phyloP scores from a whole-genome alignment of 2,797 vertebrate species.

The Eupleurogrammus muticus region DNA sequence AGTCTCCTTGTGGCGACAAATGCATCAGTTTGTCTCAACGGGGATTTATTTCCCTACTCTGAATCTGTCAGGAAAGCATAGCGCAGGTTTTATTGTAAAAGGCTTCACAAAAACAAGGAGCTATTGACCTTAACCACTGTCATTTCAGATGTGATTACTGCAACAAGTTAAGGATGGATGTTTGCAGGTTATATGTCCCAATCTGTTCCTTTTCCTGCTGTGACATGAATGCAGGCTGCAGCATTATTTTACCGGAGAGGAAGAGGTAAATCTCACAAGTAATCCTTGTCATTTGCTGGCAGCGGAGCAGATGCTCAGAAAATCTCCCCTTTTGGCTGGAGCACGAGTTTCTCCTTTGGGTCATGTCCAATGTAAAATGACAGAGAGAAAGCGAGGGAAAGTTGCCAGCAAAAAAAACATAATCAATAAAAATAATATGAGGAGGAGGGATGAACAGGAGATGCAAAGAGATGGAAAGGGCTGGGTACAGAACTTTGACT shows the following conservation, averaged over 20 bases:
- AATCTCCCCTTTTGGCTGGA: slow-evolving; percentile 50
- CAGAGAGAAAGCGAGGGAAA: slow-evolving; percentile 20
- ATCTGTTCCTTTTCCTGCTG: neutral
- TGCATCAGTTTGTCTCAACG: neutral
- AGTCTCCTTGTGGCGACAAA: neutral
- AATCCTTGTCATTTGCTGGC: slow-evolving; percentile 61
- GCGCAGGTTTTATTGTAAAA: slow-evolving; percentile 1
- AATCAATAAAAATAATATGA: slow-evolving; percentile 29
- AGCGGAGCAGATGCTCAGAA: slow-evolving; percentile 51
- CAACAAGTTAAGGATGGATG: neutral
- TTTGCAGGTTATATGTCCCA: neutral
- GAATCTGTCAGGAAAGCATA: neutral
- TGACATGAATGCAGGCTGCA: slow-evolving; percentile 36
- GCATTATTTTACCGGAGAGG: slow-evolving; percentile 37
- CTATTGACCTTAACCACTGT: neutral
- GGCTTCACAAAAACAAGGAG: neutral
- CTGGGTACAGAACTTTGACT: no score
- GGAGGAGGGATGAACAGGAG: slow-evolving; percentile 1
- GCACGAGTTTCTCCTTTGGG: slow-evolving; percentile 44
- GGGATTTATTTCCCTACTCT: neutral
- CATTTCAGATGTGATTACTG: neutral
- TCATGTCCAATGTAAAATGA: slow-evolving; percentile 53
- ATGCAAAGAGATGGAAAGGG: slow-evolving; percentile 4
- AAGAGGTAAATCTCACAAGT: slow-evolving; percentile 59
- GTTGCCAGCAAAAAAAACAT: slow-evolving; percentile 33